These are phyloP conservation scores for Zingel zingel DNA, from an alignment of 2,113 vertebrate genomes.

Conservation along the genomic window DNA sequence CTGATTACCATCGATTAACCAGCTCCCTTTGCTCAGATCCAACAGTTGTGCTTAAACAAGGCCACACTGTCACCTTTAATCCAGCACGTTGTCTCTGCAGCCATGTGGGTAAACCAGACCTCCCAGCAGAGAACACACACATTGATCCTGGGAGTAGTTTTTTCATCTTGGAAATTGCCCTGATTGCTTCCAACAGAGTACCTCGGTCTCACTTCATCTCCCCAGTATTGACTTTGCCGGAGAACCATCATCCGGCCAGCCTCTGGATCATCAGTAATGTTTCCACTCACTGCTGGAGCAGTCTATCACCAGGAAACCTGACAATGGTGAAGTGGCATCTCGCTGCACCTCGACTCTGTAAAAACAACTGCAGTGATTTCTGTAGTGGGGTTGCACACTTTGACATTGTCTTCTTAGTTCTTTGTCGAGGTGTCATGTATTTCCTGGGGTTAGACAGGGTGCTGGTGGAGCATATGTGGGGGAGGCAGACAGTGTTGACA, in stretches of 20 bases:
- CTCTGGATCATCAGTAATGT: background rate
- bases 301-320: background rate
- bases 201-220: slow-evolving; percentile 43
- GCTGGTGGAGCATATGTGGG: slow-evolving; percentile 53
- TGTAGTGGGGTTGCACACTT: background rate
- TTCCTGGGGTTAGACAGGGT: slow-evolving; percentile 27
- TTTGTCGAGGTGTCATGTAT: slow-evolving; percentile 36
- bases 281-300: background rate
- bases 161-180: slow-evolving; percentile 53
- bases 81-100: slow-evolving; percentile 2
- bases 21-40: background rate
- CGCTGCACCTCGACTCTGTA: background rate
- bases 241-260: slow-evolving; percentile 1
- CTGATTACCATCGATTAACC: slow-evolving; percentile 42
- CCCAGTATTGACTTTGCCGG: slow-evolving; percentile 30
- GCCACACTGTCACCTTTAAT: slow-evolving; percentile 38
- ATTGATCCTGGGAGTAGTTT: slow-evolving; percentile 37
- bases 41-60: slow-evolving; percentile 14
- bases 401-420: slow-evolving; percentile 36
- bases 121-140: slow-evolving; percentile 39
- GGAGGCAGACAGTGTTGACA: slow-evolving; percentile 48
- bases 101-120: slow-evolving; percentile 6
- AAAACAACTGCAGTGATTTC: slow-evolving; percentile 11
- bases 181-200: slow-evolving; percentile 44
- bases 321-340: background rate